Percentiles rank a stretch among this genome's conserved stretches.
phyloP scores from a whole-genome alignment of 2,888 invertebrate species.

The Phymatocera aterrima region DNA sequence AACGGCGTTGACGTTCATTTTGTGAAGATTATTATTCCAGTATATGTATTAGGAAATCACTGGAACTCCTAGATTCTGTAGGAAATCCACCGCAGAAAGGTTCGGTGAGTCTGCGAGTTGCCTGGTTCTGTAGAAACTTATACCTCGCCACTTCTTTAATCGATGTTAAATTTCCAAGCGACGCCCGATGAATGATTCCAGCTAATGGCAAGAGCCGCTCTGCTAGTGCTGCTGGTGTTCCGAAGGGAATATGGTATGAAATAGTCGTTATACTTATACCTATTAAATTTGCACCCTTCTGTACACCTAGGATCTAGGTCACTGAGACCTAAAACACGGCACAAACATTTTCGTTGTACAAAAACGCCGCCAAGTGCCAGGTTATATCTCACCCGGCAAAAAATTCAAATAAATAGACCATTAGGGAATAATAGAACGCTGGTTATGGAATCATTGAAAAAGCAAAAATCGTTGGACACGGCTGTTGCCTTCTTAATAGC shows the following conservation, averaged over 20 bases:
- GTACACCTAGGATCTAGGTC: not conserved
- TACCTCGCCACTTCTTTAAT: not conserved
- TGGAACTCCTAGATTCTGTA: not conserved
- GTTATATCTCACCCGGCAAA: no score
- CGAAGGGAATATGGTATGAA: no score
- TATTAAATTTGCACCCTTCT: not conserved
- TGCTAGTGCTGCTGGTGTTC: not conserved
- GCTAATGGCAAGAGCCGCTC: not conserved
- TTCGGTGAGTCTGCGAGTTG: not conserved
- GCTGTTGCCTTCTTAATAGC: no score
- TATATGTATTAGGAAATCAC: not conserved
- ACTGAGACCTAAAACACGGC: not conserved
- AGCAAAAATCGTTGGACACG: no score
- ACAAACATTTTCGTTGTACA: no score
- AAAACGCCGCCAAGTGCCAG: no score
- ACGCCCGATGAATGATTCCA: conserved; percentile 10
- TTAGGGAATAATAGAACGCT: no score
- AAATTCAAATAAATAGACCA: no score
- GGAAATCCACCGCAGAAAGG: not conserved
- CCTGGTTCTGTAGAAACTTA: not conserved
- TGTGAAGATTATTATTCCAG: no score
- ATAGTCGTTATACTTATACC: not conserved
- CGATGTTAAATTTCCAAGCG: not conserved
- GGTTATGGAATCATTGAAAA: no score
- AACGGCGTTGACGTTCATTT: no score